Base-by-base conservation (phyloP, 2,888 invertebrate genomes). In the Ctenicera cuprea region DNA sequence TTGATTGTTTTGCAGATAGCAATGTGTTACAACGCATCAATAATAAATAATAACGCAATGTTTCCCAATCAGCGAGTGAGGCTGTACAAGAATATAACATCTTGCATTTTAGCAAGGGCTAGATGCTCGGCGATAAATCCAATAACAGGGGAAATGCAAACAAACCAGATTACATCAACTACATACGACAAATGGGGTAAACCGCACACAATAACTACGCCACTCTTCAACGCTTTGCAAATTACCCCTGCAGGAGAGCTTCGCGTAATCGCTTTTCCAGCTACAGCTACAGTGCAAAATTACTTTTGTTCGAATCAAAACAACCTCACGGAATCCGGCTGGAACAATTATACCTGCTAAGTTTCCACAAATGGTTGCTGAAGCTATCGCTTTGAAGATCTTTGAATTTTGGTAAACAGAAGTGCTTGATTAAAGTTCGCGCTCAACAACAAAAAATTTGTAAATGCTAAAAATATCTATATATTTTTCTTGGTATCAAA, bases 101-200 rank as follows among this genome's bases (percentile, higher is more conserved):
- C 92, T 9, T 92, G 92, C 82, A 89, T 93, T 74, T 84, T 93
- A 71, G 91, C 92, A 0, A 90, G 89, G 80, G 86, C 91, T 0
- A 88, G 92, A 66, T 93, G 92, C 85, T 88, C 90, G 57, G 85
- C 87, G 0, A 90, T 88, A 81, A 92, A 92, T 83, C 92, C 92
- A 2, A 91, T 92, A 67, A 92, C 92, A 0, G 92, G 92, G 12
- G 90, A 90, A 71, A 85, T 89, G 2, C 91, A 91, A 85, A 88
- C 89, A 41, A 89, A 89, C 30, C 88, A 88, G 3, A 87, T 88
- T 68, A 86, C 88, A 66, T 76, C 74, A 14, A 79, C 77, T 0
- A 79, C 62, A 7, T 77, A 84, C 73, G 72, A 78, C 71, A 77
- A 79, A 76, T 80, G 80, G 73, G 80, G 82, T 74, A 78, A 81